phyloP scores from a whole-genome alignment of 2,888 invertebrate genomes.

The Drosophila prolongata region DNA sequence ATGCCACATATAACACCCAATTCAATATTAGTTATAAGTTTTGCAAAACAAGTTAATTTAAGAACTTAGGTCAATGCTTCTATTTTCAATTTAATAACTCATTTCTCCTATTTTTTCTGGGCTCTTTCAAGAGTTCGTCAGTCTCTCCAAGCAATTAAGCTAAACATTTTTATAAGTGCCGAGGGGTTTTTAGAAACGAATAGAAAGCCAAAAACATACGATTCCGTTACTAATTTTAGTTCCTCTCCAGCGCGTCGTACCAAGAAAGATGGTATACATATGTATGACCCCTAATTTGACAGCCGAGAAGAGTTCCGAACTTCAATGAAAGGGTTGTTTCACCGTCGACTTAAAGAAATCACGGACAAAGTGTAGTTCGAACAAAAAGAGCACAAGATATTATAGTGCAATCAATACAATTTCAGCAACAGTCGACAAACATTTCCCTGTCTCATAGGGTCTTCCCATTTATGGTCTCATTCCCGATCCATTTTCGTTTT shows the following conservation, averaged over 20 bases:
- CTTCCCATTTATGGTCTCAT: constrained; percentile 9
- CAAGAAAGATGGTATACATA: constrained; percentile 18
- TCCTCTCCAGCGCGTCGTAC: neutral
- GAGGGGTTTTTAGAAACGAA: neutral
- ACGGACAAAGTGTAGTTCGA: constrained; percentile 10
- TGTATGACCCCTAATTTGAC: constrained; percentile 12
- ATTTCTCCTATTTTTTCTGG: constrained; percentile 15
- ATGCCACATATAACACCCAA: neutral
- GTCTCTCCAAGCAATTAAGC: constrained; percentile 23
- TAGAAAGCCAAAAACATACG: constrained; percentile 1
- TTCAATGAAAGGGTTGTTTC: constrained; percentile 1
- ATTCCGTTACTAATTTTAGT: constrained; percentile 42
- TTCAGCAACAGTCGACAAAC: constrained; percentile 36
- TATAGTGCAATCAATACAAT: constrained; percentile 66
- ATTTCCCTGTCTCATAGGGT: constrained; percentile 6
- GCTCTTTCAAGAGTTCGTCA: constrained; percentile 1
- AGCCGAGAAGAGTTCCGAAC: constrained; percentile 5
- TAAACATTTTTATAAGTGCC: constrained; percentile 26
- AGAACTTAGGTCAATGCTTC: neutral
- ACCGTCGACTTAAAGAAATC: constrained; percentile 10
- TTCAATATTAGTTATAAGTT: neutral
- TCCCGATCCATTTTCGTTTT: constrained; percentile 31
- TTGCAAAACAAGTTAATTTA: neutral
- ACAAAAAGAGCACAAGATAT: constrained; percentile 17
- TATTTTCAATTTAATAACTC: neutral